These are phyloP conservation scores for Austrolebias charrua DNA, from an alignment of 2,797 vertebrate genomes.

Conservation along the genomic window DNA sequence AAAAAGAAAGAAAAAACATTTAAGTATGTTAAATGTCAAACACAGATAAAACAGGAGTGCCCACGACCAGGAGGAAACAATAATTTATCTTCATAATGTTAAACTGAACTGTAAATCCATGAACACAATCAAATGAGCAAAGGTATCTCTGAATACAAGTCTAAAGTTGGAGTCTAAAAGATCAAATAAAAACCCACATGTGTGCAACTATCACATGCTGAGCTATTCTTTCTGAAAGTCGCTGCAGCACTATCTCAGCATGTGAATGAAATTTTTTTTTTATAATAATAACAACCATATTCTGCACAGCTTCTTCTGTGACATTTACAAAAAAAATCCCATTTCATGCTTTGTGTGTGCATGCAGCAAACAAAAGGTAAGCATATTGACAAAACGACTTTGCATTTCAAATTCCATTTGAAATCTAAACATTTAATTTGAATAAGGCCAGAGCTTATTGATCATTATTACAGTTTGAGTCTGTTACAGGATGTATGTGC, in stretches of 20 bases:
- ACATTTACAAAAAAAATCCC: conserved; percentile 32
- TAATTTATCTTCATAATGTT: conserved; percentile 53
- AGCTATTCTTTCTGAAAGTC: background rate
- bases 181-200: conserved; percentile 12
- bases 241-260: conserved; percentile 2
- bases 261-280: too few species aligned
- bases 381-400: conserved; percentile 51
- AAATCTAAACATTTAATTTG: conserved; percentile 58
- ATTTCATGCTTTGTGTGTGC: conserved; percentile 30
- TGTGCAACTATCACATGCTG: background rate
- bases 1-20: conserved; percentile 39
- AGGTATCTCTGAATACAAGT: conserved; percentile 22
- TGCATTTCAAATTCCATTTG: conserved; percentile 56
- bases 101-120: conserved; percentile 46
- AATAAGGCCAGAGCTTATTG: conserved; percentile 30
- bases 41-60: conserved; percentile 23
- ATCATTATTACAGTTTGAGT: conserved; percentile 41
- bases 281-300: background rate
- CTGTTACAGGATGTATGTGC: conserved; percentile 23
- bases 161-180: background rate
- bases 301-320: conserved; percentile 25
- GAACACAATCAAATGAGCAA: conserved; percentile 47
- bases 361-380: conserved; percentile 31
- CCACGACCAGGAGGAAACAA: conserved; percentile 44
- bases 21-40: conserved; percentile 57